These are phyloP conservation scores for Dipodomys merriami DNA, from an alignment of 2,113 vertebrate genomes.

Conservation along the genomic window DNA sequence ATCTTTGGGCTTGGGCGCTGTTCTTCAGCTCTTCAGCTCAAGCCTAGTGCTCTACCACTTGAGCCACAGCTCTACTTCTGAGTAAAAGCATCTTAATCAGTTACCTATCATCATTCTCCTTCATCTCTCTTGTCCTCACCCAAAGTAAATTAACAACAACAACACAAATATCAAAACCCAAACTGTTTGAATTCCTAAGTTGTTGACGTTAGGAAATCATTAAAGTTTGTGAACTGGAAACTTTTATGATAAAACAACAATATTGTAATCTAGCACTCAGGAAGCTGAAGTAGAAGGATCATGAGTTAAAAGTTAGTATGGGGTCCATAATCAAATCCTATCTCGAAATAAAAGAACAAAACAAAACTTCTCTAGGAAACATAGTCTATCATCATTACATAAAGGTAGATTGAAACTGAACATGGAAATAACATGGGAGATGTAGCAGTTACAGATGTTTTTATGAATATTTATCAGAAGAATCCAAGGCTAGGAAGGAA, in stretches of 20 bases:
- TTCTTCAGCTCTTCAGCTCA: too few species aligned
- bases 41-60: too few species aligned
- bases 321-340: neutral
- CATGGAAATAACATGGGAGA: neutral
- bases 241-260: neutral
- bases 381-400: neutral
- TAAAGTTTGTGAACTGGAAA: constrained; percentile 59
- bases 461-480: neutral
- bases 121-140: neutral
- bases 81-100: neutral
- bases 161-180: neutral
- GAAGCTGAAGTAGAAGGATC: neutral
- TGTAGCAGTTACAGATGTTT: neutral
- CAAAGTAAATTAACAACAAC: neutral
- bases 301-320: neutral
- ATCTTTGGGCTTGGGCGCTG: too few species aligned
- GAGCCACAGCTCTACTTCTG: neutral
- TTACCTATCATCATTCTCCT: too few species aligned
- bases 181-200: neutral
- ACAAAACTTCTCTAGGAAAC: neutral
- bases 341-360: neutral
- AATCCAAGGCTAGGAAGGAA: neutral
- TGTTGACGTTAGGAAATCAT: neutral
- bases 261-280: too few species aligned
- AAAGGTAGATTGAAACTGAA: neutral